These are phyloP conservation scores for Odontomyia ornata DNA, from an alignment of 2,888 invertebrate species.

Conservation along the genomic window DNA sequence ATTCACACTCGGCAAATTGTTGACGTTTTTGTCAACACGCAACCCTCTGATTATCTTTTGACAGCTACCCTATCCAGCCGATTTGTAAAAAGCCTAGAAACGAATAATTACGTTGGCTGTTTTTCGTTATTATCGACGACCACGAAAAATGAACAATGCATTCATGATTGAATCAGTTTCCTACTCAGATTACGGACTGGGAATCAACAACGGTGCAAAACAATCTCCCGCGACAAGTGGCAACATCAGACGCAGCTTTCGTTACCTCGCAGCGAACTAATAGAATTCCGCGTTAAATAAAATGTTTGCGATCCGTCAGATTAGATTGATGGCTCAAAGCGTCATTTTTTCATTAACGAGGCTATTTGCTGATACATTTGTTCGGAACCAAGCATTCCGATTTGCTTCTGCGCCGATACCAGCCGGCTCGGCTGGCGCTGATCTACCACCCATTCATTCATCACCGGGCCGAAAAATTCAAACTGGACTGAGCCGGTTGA, in stretches of 20 bases:
- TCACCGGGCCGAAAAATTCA: neutral
- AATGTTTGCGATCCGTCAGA: conserved; percentile 16
- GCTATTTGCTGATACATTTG: conserved; percentile 3
- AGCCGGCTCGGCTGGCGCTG: neutral
- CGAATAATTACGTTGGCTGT: too few relatives aligned
- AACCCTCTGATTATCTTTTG: too few relatives aligned
- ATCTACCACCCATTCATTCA: neutral
- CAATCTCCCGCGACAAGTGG: neutral
- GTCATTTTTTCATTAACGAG: conserved; percentile 4
- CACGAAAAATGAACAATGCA: too few relatives aligned
- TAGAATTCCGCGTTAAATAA: conserved; percentile 7
- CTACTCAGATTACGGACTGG: too few relatives aligned
- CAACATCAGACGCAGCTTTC: neutral
- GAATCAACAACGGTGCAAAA: neutral
- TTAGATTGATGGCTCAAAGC: conserved; percentile 4
- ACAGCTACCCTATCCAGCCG: too few relatives aligned
- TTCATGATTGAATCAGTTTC: too few relatives aligned
- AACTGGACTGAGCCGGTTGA: conserved; percentile 2
- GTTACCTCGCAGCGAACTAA: neutral
- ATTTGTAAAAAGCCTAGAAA: too few relatives aligned
- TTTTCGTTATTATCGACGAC: too few relatives aligned
- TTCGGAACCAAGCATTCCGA: neutral
- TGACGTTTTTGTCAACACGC: too few relatives aligned
- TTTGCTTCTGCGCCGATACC: neutral
- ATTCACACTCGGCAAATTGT: too few relatives aligned